Conservation (phyloP, 2,797 vertebrate species). For the Periparus ater region DNA sequence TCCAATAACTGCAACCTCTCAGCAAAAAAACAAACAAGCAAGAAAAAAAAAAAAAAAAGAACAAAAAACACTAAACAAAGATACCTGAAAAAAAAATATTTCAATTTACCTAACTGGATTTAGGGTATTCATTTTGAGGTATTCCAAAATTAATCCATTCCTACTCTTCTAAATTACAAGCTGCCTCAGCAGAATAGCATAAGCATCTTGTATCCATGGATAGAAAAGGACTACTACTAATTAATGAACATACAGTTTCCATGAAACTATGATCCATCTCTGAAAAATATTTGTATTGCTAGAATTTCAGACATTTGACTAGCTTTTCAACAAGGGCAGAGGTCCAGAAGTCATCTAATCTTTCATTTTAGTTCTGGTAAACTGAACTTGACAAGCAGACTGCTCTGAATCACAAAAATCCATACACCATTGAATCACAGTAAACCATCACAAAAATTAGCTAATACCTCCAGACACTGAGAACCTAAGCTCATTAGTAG, state of each 20-base stretch:
- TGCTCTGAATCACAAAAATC: not conserved
- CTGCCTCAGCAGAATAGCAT: not conserved
- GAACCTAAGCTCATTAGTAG: not conserved
- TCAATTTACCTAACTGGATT: not conserved
- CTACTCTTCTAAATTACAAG: not conserved
- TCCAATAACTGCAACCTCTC: rapidly evolving
- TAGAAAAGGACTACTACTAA: not conserved
- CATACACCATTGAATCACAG: not conserved
- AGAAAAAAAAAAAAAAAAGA: not conserved
- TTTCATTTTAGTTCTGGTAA: not conserved
- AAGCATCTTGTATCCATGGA: not conserved
- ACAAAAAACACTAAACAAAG: not conserved
- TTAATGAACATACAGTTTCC: not conserved
- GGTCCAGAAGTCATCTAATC: not conserved
- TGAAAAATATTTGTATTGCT: not conserved
- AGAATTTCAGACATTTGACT: not conserved
- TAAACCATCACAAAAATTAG: not conserved
- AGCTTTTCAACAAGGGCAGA: not conserved
- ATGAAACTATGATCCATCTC: not conserved
- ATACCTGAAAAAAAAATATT: not conserved
- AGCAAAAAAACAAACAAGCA: not conserved
- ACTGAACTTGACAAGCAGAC: not conserved
- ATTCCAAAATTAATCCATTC: not conserved
- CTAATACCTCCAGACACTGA: not conserved
- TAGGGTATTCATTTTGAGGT: not conserved